Evolutionary conservation across 2,113 vertebrate species (phyloP).

Genomic region (Ramphastos sulfuratus): DNA sequence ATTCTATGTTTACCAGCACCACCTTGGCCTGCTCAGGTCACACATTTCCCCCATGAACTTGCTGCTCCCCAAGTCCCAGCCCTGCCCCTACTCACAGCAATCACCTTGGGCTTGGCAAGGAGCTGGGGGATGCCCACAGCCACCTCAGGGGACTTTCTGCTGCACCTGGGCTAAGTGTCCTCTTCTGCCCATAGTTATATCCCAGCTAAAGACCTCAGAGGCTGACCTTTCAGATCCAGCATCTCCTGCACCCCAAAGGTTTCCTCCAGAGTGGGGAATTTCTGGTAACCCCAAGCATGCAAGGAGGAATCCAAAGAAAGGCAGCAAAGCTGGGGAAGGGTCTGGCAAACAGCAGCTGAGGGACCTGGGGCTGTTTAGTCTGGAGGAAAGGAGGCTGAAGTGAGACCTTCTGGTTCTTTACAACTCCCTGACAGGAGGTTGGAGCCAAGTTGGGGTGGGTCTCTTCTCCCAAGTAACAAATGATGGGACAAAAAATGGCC

Average conservation of each 20-base stretch:
- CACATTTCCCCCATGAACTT: not conserved
- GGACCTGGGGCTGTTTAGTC: not conserved
- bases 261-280: not conserved
- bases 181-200: not conserved
- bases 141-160: not conserved
- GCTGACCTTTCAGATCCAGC: not conserved
- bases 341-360: not conserved
- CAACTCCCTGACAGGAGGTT: not conserved
- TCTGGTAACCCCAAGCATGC: rapidly evolving
- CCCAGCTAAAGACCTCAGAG: not conserved
- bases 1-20: not conserved
- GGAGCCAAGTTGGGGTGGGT: not conserved
- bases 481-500: not conserved
- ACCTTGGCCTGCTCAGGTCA: not conserved
- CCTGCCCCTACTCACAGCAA: not conserved
- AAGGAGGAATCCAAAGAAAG: not conserved
- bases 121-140: not conserved
- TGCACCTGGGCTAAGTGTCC: not conserved
- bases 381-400: not conserved
- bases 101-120: rapidly evolving
- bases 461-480: not conserved
- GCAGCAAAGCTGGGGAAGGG: not conserved
- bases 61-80: not conserved
- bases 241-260: not conserved
- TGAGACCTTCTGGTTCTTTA: not conserved